Evolutionary conservation across 2,797 vertebrate species (phyloP).

Genomic region (Clarias laeviceps): DNA sequence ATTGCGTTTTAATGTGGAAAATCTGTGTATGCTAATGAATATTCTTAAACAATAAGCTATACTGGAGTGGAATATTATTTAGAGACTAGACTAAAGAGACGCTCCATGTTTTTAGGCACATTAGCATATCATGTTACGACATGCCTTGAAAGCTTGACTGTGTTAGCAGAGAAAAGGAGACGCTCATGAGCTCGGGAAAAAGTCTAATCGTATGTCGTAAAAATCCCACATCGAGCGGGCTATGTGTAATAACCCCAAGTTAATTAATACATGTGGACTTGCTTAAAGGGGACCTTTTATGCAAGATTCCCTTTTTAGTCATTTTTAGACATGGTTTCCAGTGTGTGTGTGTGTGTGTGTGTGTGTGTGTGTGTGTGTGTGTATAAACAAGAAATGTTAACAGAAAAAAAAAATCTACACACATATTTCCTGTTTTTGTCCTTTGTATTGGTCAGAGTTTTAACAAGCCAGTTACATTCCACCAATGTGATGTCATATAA

Average conservation of each 20-base stretch:
- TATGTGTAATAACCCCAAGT: neutral
- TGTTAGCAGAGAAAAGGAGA: neutral
- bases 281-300: neutral
- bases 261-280: neutral
- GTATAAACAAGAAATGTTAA: too few species aligned
- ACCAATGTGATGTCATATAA: too few species aligned
- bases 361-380: too few species aligned
- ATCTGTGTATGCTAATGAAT: neutral
- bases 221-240: neutral
- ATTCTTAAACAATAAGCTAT: neutral
- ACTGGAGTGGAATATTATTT: neutral
- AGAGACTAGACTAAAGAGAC: neutral
- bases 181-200: neutral
- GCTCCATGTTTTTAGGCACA: neutral
- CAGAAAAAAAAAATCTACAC: too few species aligned
- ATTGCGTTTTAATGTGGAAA: too few species aligned
- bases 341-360: too few species aligned
- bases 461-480: too few species aligned
- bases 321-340: too few species aligned
- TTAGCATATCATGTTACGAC: neutral
- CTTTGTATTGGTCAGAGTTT: too few species aligned
- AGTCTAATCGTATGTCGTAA: neutral
- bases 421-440: too few species aligned
- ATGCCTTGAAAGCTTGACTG: neutral
- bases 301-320: too few species aligned